These are phyloP conservation scores for Accipiter minullus DNA, from an alignment of 2,797 vertebrate species.

Conservation along the genomic window DNA sequence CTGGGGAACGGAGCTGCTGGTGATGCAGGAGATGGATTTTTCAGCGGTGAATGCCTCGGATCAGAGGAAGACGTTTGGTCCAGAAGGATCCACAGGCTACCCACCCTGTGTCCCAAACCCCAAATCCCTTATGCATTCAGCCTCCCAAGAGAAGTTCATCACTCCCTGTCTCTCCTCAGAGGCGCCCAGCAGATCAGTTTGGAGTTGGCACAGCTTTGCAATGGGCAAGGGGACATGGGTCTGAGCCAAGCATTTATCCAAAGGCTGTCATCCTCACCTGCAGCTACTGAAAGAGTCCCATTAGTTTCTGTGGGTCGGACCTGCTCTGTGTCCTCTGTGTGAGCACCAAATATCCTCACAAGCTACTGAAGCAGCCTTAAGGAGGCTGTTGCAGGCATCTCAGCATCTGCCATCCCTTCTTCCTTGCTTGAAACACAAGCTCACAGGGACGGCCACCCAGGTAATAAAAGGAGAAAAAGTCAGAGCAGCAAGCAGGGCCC, in stretches of 20 bases:
- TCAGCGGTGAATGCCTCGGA: not conserved
- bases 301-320: not conserved
- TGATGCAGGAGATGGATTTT: not conserved
- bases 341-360: not conserved
- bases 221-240: not conserved
- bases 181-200: not conserved
- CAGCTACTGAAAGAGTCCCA: not conserved
- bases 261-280: not conserved
- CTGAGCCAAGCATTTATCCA: not conserved
- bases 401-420: not conserved
- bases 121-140: not conserved
- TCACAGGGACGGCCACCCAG: not conserved
- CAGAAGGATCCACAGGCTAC: not conserved
- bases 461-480: not conserved
- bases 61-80: fast-evolving
- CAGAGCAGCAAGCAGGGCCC: not conserved
- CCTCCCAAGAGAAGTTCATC: not conserved
- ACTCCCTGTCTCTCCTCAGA: not conserved
- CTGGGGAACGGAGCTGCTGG: not conserved
- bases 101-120: not conserved
- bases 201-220: not conserved
- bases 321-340: not conserved
- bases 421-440: not conserved
- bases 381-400: not conserved
- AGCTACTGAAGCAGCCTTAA: not conserved